Percentiles rank a stretch among this genome's conserved stretches.
phyloP scores from a whole-genome alignment of 2,888 invertebrate species.

The Pinctada fucata region DNA sequence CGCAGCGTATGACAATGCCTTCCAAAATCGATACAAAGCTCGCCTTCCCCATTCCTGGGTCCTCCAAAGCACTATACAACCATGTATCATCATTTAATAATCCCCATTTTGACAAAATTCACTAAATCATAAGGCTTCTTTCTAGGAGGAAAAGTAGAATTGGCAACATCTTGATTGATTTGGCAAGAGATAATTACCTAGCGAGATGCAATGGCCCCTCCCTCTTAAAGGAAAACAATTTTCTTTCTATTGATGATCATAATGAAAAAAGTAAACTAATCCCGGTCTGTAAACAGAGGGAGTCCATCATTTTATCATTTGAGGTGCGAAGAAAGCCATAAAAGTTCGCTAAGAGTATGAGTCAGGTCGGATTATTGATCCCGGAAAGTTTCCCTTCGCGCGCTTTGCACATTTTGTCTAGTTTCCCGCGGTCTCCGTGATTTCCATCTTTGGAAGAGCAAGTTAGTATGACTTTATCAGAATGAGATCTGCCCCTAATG shows the following conservation, averaged over 20 bases:
- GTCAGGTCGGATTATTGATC: background rate
- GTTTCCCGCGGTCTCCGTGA: background rate
- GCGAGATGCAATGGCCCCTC: background rate
- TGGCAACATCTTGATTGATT: constrained; percentile 4
- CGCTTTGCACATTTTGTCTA: background rate
- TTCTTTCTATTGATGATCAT: constrained; percentile 1
- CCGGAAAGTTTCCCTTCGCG: background rate
- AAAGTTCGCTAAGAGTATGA: background rate
- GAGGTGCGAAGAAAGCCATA: background rate
- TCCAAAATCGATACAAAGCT: background rate
- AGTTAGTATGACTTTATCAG: background rate
- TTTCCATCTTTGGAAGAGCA: background rate
- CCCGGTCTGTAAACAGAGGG: constrained; percentile 3
- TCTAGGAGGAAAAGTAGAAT: background rate
- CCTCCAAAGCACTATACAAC: background rate
- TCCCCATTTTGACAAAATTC: background rate
- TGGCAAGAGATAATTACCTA: background rate
- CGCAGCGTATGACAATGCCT: background rate
- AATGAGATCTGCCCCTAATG: background rate
- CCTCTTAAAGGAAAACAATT: constrained; percentile 4
- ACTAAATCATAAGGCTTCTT: constrained; percentile 3
- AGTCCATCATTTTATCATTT: background rate
- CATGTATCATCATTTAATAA: constrained; percentile 1
- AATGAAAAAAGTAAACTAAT: constrained; percentile 4
- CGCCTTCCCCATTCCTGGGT: background rate